Conservation (phyloP, 2,888 invertebrate genomes). For the Drosophila paranaensis region DNA sequence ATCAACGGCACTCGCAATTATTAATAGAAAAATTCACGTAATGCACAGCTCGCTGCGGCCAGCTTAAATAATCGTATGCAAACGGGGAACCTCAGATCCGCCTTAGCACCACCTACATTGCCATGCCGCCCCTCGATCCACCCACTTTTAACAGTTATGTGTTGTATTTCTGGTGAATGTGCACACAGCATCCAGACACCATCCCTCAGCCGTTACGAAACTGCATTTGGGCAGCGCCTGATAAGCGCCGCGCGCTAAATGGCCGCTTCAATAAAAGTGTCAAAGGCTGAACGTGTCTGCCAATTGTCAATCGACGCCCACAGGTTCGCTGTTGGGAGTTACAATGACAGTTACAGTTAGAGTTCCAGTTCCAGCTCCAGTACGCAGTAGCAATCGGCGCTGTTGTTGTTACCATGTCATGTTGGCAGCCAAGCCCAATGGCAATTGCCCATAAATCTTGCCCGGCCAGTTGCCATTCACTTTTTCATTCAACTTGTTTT, state of each 20-base stretch:
- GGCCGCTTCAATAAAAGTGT: conserved; percentile 58
- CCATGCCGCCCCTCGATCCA: conserved; percentile 15
- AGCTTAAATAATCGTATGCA: conserved; percentile 50
- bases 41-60: conserved; percentile 48
- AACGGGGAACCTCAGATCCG: conserved; percentile 61
- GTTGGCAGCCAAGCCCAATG: conserved; percentile 80
- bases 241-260: conserved; percentile 42
- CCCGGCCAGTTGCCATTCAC: conserved; percentile 69
- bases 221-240: conserved; percentile 25
- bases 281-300: conserved; percentile 34
- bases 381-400: conserved; percentile 55
- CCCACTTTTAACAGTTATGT: conserved; percentile 9
- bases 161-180: conserved; percentile 26
- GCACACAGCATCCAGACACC: conserved; percentile 12
- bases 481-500: conserved; percentile 46
- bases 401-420: conserved; percentile 73
- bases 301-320: conserved; percentile 45
- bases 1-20: conserved; percentile 75
- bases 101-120: conserved; percentile 63
- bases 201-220: conserved; percentile 52
- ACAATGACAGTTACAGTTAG: conserved; percentile 1
- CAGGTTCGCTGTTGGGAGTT: conserved; percentile 13
- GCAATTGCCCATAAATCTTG: conserved; percentile 79
- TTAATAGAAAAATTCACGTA: conserved; percentile 74
- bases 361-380: conserved; percentile 5